Evolutionary conservation across 2,797 vertebrate species (phyloP), one percentile per base, ranked within the genome.

Genomic region (Gallinago stenura): DNA sequence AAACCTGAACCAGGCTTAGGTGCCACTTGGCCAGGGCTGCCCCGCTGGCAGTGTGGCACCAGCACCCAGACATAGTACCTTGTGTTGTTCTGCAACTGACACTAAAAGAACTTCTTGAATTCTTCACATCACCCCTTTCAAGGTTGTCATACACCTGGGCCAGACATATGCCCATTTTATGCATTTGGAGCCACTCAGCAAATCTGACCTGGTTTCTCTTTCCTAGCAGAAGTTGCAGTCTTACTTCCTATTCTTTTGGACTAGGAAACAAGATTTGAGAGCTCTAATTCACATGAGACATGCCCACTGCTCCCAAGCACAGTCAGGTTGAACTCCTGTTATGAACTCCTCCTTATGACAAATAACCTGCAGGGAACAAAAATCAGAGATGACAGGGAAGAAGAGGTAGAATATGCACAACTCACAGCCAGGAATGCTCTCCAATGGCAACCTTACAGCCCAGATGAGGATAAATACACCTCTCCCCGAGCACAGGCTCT

Each of bases 1-100:
- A 28, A 61, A n/a, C 46, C 26, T 6, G 3, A 48, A 19, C 51
- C 6, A 16, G 0, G 1, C 53, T 30, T 30, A 17, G 30, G 15
- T 7, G 45, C 30, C 30, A 18, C 45, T 15, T 4, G 10, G 51
- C 16, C 53, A 35, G 51, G 57, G 39, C 60, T 58, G 43, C 28
- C 15, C 50, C 2, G 6, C 18, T 3, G 41, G 58, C 35, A 56
- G 66, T 12, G 0, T 1, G 4, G 7, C 4, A 26, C 4, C 1
- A 26, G 31, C 54, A 31, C 35, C 28, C 35, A n/a, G 17, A 48
- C 5, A 19, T 16, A 35, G 56, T 35, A 17, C 26, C 51, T 31
- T 7, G 21, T 22, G 15, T 26, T 30, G 19, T 19, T 70, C 80
- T 81, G 15, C 26, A 57, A 21, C 18, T 31, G 30, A 46, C 9